Conservation (phyloP, 2,113 vertebrate species). For the Phodopus roborovskii region DNA sequence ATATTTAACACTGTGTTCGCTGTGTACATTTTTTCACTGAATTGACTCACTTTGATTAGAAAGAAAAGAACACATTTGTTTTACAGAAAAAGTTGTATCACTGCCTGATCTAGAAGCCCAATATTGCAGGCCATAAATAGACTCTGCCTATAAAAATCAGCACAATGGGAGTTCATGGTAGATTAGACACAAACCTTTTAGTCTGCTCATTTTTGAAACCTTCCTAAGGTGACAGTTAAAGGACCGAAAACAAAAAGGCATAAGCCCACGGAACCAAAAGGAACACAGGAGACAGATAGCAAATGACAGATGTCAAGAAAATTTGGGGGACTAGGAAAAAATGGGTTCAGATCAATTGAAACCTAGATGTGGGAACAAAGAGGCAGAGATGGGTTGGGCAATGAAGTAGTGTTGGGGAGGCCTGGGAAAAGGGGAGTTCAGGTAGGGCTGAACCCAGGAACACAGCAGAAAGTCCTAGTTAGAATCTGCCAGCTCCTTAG, state of each 20-base stretch:
- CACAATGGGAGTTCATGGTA: constrained; percentile 30
- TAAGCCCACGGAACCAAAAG: not conserved
- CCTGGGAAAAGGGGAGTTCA: not conserved
- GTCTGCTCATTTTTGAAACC: constrained; percentile 29
- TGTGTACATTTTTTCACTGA: not conserved
- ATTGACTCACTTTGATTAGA: not conserved
- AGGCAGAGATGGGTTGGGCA: not conserved
- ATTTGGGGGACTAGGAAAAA: not conserved
- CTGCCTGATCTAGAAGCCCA: constrained; percentile 37
- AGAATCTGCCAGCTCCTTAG: not conserved
- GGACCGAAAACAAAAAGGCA: constrained; percentile 3
- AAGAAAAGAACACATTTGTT: constrained; percentile 10
- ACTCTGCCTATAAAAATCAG: constrained; percentile 43
- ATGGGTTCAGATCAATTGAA: not conserved
- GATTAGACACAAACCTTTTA: constrained; percentile 21
- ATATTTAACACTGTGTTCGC: not conserved
- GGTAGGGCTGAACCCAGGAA: not conserved
- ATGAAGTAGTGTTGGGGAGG: not conserved
- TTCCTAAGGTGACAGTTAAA: constrained; percentile 29
- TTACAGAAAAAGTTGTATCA: constrained; percentile 41
- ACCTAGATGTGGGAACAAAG: not conserved
- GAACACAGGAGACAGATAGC: not conserved
- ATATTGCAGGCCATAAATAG: constrained; percentile 35
- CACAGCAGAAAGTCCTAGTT: not conserved
- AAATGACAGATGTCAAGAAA: constrained; percentile 3